These are phyloP conservation scores for Lithophane socia DNA, from an alignment of 2,888 invertebrate genomes.

Conservation along the genomic window DNA sequence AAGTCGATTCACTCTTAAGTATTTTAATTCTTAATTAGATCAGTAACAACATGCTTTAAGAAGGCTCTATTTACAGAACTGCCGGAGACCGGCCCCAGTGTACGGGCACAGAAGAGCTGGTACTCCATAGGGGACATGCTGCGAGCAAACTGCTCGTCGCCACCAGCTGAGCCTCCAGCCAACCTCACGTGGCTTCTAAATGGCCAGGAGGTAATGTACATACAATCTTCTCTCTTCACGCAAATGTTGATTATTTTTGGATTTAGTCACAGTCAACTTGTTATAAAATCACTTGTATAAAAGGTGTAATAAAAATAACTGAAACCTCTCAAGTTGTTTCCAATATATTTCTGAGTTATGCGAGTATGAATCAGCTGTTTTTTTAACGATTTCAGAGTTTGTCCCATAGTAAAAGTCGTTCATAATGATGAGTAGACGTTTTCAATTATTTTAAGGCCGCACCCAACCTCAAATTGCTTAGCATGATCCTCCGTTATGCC, in stretches of 20 bases:
- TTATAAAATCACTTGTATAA: not conserved
- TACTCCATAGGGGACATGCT: slow-evolving; percentile 93
- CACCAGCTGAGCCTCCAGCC: slow-evolving; percentile 92
- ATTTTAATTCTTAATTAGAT: not conserved
- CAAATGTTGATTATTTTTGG: not conserved
- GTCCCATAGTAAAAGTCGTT: not conserved
- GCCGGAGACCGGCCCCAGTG: slow-evolving; percentile 91
- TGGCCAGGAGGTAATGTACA: slow-evolving; percentile 89
- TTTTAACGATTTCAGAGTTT: not conserved
- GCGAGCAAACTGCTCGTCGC: slow-evolving; percentile 93
- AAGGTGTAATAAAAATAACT: too few species aligned
- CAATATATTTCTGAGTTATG: not conserved
- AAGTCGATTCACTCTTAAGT: not conserved
- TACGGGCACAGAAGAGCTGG: slow-evolving; percentile 92
- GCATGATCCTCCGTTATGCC: too few species aligned
- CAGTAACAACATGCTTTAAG: not conserved
- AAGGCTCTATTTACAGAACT: slow-evolving; percentile 87
- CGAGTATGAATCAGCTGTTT: not conserved
- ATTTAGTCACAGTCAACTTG: not conserved
- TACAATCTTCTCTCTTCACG: not conserved
- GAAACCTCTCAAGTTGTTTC: not conserved
- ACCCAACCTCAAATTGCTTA: too few species aligned
- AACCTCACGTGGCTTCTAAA: slow-evolving; percentile 93
- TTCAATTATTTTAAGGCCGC: not conserved
- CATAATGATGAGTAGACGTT: not conserved